phyloP scores from a whole-genome alignment of 2,797 vertebrate genomes.

The Pelodytes ibericus region DNA sequence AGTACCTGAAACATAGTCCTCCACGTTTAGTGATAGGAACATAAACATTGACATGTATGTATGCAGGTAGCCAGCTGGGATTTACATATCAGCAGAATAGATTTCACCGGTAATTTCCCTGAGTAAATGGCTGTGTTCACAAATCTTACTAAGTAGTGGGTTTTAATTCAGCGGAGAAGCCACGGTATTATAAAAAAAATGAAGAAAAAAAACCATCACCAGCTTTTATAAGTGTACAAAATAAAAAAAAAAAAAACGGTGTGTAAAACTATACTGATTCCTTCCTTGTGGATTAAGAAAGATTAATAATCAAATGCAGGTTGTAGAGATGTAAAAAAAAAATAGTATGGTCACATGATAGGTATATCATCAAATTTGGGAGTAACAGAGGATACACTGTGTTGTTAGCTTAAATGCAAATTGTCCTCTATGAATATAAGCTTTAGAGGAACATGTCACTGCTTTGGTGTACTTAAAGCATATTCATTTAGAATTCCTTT shows the following conservation, averaged over 20 bases:
- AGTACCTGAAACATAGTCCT: constrained; percentile 10
- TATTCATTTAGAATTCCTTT: too few species aligned
- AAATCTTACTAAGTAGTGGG: constrained; percentile 3
- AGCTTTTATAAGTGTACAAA: neutral
- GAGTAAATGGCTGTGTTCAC: constrained; percentile 29
- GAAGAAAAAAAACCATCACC: neutral
- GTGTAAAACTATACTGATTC: neutral
- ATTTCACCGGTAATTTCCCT: constrained; percentile 29
- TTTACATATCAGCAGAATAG: constrained; percentile 9
- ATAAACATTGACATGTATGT: constrained; percentile 33
- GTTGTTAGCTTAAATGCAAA: too few species aligned
- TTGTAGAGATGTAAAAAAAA: too few species aligned
- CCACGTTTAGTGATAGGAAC: constrained; percentile 29
- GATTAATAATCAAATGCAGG: neutral
- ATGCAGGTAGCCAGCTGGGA: constrained; percentile 10
- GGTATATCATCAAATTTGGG: too few species aligned
- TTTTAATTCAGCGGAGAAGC: neutral
- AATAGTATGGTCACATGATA: too few species aligned
- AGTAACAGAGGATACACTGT: too few species aligned
- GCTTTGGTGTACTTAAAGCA: too few species aligned
- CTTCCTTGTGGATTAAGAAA: neutral
- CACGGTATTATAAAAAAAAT: neutral
- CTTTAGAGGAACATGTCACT: too few species aligned
- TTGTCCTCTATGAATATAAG: too few species aligned
- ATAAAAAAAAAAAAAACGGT: too few species aligned